Conservation (phyloP, 2,888 invertebrate genomes). For the Buathra laborator region DNA sequence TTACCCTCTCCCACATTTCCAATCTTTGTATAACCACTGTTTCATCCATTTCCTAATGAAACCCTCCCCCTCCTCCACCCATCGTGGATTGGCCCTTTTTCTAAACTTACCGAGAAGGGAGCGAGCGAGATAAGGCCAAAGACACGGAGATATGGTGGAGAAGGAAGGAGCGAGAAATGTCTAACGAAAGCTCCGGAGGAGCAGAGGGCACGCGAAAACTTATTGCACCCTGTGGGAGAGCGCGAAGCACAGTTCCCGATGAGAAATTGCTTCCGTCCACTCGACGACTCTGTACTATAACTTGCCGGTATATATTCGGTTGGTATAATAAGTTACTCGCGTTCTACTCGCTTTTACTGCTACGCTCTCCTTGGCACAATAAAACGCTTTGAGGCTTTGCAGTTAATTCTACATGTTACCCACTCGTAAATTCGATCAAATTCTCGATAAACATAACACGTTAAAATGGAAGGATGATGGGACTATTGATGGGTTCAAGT, state of each 20-base stretch:
- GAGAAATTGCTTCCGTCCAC: slow-evolving; percentile 70
- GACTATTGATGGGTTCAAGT: not conserved
- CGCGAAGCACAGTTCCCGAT: slow-evolving; percentile 54
- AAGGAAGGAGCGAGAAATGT: slow-evolving; percentile 30
- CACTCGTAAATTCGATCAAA: slow-evolving; percentile 57
- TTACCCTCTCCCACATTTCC: slow-evolving; percentile 62
- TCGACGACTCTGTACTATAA: slow-evolving; percentile 59
- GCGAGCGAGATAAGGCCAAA: slow-evolving; percentile 42
- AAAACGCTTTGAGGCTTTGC: slow-evolving; percentile 60
- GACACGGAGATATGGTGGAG: not conserved
- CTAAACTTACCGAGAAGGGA: slow-evolving; percentile 77
- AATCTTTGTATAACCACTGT: slow-evolving; percentile 70
- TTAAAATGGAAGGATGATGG: not conserved
- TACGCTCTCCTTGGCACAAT: slow-evolving; percentile 40
- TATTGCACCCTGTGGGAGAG: slow-evolving; percentile 48
- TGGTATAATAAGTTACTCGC: slow-evolving; percentile 61
- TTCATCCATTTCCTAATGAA: slow-evolving; percentile 74
- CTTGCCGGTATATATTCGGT: slow-evolving; percentile 44
- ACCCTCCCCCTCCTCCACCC: slow-evolving; percentile 63
- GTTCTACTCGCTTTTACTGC: slow-evolving; percentile 49
- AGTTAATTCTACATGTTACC: slow-evolving; percentile 57
- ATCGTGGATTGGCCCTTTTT: slow-evolving; percentile 77
- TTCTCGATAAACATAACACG: not conserved
- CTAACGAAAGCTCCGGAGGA: slow-evolving; percentile 36
- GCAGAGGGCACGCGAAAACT: slow-evolving; percentile 55